phyloP scores from a whole-genome alignment of 1,140 invertebrate species.

The Campoletis sonorensis region DNA sequence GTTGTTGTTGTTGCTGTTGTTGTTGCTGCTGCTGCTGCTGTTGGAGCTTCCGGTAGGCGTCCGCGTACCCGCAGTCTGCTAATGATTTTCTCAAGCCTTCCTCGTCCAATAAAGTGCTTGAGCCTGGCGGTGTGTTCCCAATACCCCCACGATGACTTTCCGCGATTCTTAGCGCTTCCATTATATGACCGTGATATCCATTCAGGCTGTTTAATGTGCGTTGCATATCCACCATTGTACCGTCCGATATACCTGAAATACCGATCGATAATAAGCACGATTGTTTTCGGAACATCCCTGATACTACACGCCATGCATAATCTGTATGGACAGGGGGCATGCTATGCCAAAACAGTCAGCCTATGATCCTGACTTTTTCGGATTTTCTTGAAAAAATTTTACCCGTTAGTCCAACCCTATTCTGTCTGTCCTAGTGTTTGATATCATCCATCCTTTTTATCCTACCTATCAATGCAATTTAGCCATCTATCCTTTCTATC shows the following conservation, averaged over 20 bases:
- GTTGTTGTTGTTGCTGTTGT: constrained; percentile 18
- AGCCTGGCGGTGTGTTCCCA: constrained; percentile 79
- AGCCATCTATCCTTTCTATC: too few species aligned
- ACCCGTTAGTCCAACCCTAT: too few species aligned
- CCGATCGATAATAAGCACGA: not conserved
- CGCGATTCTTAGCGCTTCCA: constrained; percentile 90
- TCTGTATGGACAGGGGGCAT: too few species aligned
- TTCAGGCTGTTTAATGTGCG: constrained; percentile 90
- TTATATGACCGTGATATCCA: constrained; percentile 94
- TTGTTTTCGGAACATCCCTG: too few species aligned
- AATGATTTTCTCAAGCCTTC: constrained; percentile 81
- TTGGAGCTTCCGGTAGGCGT: constrained; percentile 78
- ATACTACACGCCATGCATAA: too few species aligned
- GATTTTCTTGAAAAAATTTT: too few species aligned
- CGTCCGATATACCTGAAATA: constrained; percentile 75
- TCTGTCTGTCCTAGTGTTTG: too few species aligned
- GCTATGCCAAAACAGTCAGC: too few species aligned
- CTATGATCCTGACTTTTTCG: too few species aligned
- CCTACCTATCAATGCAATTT: too few species aligned
- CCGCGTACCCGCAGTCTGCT: constrained; percentile 81
- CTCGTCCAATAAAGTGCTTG: constrained; percentile 79
- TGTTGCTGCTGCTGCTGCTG: constrained; percentile 71
- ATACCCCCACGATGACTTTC: constrained; percentile 81
- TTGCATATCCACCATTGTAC: constrained; percentile 86
- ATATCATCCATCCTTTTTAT: too few species aligned